Base-by-base conservation (phyloP, 2,113 vertebrate species). In the Coptodon rendalli region DNA sequence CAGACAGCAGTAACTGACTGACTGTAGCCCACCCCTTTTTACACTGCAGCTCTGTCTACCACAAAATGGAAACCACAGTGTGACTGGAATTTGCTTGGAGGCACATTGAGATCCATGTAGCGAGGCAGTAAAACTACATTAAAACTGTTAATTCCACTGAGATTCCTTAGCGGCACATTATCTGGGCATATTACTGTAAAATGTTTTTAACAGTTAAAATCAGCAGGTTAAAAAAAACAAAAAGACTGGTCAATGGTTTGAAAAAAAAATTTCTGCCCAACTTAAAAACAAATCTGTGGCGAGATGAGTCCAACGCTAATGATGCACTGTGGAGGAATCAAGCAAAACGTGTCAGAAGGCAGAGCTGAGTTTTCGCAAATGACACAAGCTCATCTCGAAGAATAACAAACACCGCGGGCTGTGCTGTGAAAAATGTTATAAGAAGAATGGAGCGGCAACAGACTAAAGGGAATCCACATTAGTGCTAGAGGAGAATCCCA, bases 31-130 rank as follows among this genome's bases (percentile, higher is more conserved):
- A 94, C 93, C 93, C 88, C 87, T 91, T 94, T 96, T 93, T 92
- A 93, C 93, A 94, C 91, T 92, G 93, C 94, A 93, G 92, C 90
- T 87, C 94, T 90, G 92, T 91, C 90, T 93, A 92, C 93, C 94
- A 94, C 95, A 95, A 90, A 94, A 94, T 95, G 89, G 88, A 92
- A 94, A 95, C 95, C 94, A 90, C 91, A 93, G 91, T 89, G 94
- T 90, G 93, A 91, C 92, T 93, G 94, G 95, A 95, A 95, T 95
- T 93, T 91, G 89, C 92, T 94, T 68, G 84, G 91, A 96, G 94
- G 92, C 88, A 91, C 87, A 84, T 81, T 90, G 81, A 80, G 86
- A 93, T 92, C 91, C 90, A 71, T 90, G 84, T 84, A 85, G 90
- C 9, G 40, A 81, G 80, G 82, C 86, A 83, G 89, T 89, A 78